phyloP scores from a whole-genome alignment of 1,140 invertebrate genomes.

The Copidosoma floridanum region DNA sequence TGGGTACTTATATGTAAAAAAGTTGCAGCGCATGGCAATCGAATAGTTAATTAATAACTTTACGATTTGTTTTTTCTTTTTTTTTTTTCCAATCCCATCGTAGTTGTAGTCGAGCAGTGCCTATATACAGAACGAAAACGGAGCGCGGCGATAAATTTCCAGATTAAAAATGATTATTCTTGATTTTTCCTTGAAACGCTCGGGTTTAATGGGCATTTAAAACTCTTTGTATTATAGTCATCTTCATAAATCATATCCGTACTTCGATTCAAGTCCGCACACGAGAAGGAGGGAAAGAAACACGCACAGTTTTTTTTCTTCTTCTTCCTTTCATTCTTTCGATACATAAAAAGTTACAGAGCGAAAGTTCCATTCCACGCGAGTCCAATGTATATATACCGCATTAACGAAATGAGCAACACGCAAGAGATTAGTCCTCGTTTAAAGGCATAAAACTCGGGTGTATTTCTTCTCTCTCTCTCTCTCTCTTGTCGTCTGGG shows the following conservation, averaged over 20 bases:
- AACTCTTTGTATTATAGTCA: neutral
- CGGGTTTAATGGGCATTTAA: neutral
- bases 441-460: slow-evolving; percentile 34
- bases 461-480: slow-evolving; percentile 26
- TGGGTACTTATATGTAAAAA: too few species aligned
- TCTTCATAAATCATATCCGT: slow-evolving; percentile 8
- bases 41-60: too few species aligned
- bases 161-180: neutral
- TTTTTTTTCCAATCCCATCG: too few species aligned
- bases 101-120: too few species aligned
- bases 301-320: neutral
- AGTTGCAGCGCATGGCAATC: too few species aligned
- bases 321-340: slow-evolving; percentile 1
- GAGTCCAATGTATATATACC: slow-evolving; percentile 6
- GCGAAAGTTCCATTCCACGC: neutral
- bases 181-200: neutral
- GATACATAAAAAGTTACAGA: neutral
- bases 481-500: slow-evolving; percentile 29
- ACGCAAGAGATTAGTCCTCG: slow-evolving; percentile 33
- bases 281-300: neutral
- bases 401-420: slow-evolving; percentile 20
- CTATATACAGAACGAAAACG: too few species aligned
- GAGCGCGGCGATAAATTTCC: too few species aligned
- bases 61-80: too few species aligned
- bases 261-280: neutral